Evolutionary conservation across 64 coral and sea anemone genomes (phyloP).

Genomic region (Pocillopora verrucosa): DNA sequence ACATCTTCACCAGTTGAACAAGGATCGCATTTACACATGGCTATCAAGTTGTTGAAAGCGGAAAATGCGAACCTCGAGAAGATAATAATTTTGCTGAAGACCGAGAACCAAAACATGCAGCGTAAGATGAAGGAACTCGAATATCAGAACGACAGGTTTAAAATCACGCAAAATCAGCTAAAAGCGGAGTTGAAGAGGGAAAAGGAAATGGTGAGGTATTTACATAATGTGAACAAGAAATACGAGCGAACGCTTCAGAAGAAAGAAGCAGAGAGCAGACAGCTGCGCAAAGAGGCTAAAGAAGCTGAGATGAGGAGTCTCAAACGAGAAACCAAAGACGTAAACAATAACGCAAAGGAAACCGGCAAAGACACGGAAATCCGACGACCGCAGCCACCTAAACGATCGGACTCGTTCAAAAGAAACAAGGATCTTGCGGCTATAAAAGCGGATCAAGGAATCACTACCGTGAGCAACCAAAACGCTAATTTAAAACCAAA

Average conservation of each 20-base stretch:
- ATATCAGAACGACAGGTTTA: constrained; percentile 92
- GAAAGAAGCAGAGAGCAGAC: constrained; percentile 81
- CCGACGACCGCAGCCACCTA: constrained; percentile 73
- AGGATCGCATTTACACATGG: constrained; percentile 92
- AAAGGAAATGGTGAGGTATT: constrained; percentile 83
- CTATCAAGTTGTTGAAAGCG: constrained; percentile 89
- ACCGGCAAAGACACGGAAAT: neutral
- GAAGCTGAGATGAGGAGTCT: constrained; percentile 53
- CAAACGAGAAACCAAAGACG: constrained; percentile 21
- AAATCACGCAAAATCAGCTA: constrained; percentile 86
- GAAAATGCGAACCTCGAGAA: constrained; percentile 95
- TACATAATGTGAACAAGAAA: constrained; percentile 87
- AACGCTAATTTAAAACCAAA: constrained; percentile 37
- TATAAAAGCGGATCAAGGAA: constrained; percentile 33
- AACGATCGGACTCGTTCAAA: constrained; percentile 89
- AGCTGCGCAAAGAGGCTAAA: constrained; percentile 62
- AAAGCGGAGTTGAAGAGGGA: constrained; percentile 86
- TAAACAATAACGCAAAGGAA: constrained; percentile 21
- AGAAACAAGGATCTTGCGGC: constrained; percentile 58
- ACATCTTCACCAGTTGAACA: constrained; percentile 70
- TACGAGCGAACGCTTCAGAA: constrained; percentile 89
- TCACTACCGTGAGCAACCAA: neutral
- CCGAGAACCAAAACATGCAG: constrained; percentile 86
- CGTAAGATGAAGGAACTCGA: constrained; percentile 86
- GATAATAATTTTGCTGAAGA: constrained; percentile 88